A percentile compares a stretch with the other conserved stretches of the same genome.
phyloP scores from a whole-genome alignment of 2,113 vertebrate species.

The Callopanchax toddi region DNA sequence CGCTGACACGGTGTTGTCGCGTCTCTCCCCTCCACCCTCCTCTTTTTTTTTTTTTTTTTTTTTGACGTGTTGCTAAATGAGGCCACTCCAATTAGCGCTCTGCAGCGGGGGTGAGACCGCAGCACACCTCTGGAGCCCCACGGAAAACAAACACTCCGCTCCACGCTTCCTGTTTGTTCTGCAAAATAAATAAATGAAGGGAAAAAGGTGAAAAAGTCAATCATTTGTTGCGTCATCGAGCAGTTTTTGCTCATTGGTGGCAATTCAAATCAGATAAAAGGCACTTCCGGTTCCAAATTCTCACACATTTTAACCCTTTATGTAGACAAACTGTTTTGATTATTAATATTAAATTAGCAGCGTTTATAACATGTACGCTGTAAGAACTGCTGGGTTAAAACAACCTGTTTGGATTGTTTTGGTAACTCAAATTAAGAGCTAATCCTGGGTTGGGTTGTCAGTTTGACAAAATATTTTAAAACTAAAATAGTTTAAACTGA shows the following conservation, averaged over 20 bases:
- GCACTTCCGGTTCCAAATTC: conserved; percentile 28
- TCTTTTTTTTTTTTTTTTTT: conserved; percentile 3
- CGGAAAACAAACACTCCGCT: background rate
- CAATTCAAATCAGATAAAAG: background rate
- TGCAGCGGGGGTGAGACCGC: conserved; percentile 63
- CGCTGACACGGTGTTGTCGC: conserved; percentile 75
- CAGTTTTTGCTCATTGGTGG: background rate
- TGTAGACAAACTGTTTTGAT: background rate
- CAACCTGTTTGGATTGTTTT: too few relatives aligned
- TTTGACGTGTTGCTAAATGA: conserved; percentile 79
- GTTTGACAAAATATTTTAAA: too few relatives aligned
- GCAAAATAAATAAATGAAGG: background rate
- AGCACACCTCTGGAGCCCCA: conserved; percentile 39
- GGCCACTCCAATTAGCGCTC: conserved; percentile 80
- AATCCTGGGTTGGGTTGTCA: too few relatives aligned
- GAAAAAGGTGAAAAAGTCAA: background rate
- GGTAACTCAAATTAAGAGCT: too few relatives aligned
- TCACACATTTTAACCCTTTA: background rate
- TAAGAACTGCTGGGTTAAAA: too few relatives aligned
- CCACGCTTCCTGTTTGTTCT: background rate
- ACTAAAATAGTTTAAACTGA: too few relatives aligned
- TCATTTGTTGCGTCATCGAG: background rate
- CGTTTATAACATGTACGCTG: too few relatives aligned
- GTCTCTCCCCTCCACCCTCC: conserved; percentile 22
- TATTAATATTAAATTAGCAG: background rate